Evolutionary conservation across 2,888 invertebrate species (phyloP).

Genomic region (Leptopilina syphax): DNA sequence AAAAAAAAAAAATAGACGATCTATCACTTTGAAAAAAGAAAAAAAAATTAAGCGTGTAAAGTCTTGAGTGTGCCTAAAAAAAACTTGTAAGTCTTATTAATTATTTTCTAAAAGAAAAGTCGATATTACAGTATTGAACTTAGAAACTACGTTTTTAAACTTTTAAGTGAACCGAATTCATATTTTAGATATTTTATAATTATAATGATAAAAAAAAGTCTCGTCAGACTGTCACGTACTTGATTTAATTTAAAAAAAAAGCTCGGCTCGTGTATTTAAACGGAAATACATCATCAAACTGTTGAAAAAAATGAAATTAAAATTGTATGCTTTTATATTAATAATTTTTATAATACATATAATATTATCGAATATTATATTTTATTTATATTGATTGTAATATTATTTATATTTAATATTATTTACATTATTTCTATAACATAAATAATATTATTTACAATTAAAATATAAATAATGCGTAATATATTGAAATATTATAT

Average conservation of each 20-base stretch:
- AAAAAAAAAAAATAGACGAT: constrained; percentile 1
- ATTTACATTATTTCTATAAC: too few species aligned
- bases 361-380: too few species aligned
- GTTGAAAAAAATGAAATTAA: neutral
- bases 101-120: neutral
- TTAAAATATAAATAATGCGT: neutral
- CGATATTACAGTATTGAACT: constrained; percentile 30
- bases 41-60: neutral
- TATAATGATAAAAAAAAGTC: neutral
- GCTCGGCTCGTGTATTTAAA: constrained; percentile 34
- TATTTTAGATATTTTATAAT: constrained; percentile 1
- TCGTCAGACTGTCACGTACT: constrained; percentile 9
- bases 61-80: constrained; percentile 13
- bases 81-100: neutral
- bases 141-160: constrained; percentile 13
- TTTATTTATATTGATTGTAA: too few species aligned
- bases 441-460: too few species aligned
- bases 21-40: constrained; percentile 4
- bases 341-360: neutral
- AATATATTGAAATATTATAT: constrained; percentile 1
- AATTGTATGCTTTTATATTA: constrained; percentile 18
- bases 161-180: neutral
- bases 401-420: neutral
- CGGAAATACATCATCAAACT: constrained; percentile 5
- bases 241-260: neutral